Conservation (phyloP, 64 coral and sea anemone genomes). For the Pachyseris speciosa region DNA sequence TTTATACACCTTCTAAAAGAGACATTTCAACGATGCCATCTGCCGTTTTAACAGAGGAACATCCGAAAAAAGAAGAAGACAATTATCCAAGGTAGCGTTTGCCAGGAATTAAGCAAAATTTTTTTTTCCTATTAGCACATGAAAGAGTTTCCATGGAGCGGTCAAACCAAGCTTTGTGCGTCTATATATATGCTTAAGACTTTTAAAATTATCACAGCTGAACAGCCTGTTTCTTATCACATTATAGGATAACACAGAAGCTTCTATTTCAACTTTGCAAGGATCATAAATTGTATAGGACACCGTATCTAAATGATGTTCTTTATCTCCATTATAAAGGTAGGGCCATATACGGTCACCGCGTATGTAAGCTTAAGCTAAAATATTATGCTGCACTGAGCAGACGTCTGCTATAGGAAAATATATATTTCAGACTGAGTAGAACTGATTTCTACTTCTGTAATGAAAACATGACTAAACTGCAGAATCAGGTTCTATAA, state of each 20-base stretch:
- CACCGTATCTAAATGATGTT: constrained; percentile 96
- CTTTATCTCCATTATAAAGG: constrained; percentile 97
- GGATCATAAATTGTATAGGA: constrained; percentile 91
- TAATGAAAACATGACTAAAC: no score
- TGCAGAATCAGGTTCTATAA: no score
- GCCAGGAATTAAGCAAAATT: not conserved
- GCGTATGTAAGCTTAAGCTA: not conserved
- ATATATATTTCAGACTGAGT: no score
- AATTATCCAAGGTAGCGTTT: constrained; percentile 73
- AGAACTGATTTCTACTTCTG: no score
- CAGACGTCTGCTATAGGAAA: no score
- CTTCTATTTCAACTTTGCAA: constrained; percentile 88
- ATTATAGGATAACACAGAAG: constrained; percentile 89
- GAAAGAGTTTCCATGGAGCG: no score
- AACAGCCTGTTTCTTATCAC: not conserved
- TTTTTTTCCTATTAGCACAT: no score
- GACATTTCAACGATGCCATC: constrained; percentile 20
- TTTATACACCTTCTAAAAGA: not conserved
- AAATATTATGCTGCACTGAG: not conserved
- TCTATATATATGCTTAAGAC: no score
- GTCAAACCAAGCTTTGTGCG: no score
- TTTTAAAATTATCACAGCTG: no score
- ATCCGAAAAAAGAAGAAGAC: constrained; percentile 64
- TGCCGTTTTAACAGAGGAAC: constrained; percentile 29
- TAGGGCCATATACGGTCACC: not conserved